Evolutionary conservation across 1,140 invertebrate species (phyloP), one percentile per base, ranked within the genome.

Genomic region (Drosophila mayri): DNA sequence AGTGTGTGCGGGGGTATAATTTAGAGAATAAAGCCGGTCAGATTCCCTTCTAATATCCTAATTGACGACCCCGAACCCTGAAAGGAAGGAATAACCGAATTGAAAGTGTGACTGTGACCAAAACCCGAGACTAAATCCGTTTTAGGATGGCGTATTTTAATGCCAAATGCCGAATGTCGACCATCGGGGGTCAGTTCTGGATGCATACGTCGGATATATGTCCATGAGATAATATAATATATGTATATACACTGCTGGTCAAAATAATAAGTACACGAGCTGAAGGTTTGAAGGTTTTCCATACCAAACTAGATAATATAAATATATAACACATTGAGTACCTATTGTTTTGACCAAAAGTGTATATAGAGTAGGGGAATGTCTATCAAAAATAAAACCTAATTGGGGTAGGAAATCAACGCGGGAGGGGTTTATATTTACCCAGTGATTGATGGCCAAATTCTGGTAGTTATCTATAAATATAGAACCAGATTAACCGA

Each of bases 11-110:
- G 16, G 16, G 38, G 62, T 2, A 62, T 62, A 65, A 62, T 38
- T 55, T 55, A 38, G 52, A 38, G 52, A 55, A 55, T 40, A 18
- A 58, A 59, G 50, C 52, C 52, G 50, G 60, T 64, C 72, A 28
- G 30, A 40, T 58, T 28, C 72, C 25, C 71, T 32, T 57, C 46
- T 50, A 76, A 75, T 65, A 58, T 76, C 72, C 72, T 76, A 76
- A 76, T 76, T 76, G 73, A 76, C 68, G 68, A 72, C 18, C 30
- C 66, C 44, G 41, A 47, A 35, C 4, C 47, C 25, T 16, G 10
- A 30, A 37, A 10, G 20, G 4, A 72, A 25, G 3, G 35, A 38
- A 57, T 20, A 28, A 35, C 32, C 4, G 52, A 20, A 30, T 20
- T 18, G 40, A 35, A 12, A 50, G 52, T 59, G 52, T 41, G 57